Base-by-base conservation (phyloP, 2,797 vertebrate genomes). In the Acanthurus tractus region DNA sequence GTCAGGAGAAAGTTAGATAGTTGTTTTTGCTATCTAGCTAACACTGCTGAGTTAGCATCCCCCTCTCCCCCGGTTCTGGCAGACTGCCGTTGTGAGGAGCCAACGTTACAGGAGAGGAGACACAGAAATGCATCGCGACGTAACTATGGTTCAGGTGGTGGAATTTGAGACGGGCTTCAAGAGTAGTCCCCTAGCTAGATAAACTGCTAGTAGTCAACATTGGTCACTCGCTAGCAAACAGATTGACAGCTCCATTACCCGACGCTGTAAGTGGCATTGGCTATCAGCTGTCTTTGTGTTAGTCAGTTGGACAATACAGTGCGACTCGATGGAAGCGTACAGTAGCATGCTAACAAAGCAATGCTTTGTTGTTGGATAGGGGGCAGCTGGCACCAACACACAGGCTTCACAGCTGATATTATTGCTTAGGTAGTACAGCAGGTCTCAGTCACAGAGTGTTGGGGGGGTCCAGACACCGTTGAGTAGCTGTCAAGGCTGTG, bases 311-410 rank as follows among this genome's bases (percentile, higher is more conserved):
- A 88, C 85, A 76, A 72, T 82, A 87, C 82, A 65, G 85, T 79
- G 83, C 76, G 64, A 86, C 78, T 87, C 76, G 76, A 93, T 93
- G 93, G 91, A 84, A 64, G 83, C 90, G 81, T 84, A 94, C 93
- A 90, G 91, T 89, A 92, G 90, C 86, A 85, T 88, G 93, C 91
- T 90, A 93, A 93, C 93, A 92, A 93, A 94, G 94, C 93, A 11
- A 81, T 76, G 94, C 92, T 94, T 92, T 94, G 93, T 94, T 90
- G 93, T 93, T 88, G 89, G 93, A 65, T 93, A 94, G 86, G 86
- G 87, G 82, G 83, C 83, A 83, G 88, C 74, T 92, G 91, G 88
- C 89, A 89, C 85, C 86, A 76, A 77, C 86, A 70, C 87, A 52
- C 85, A 49, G 88, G 81, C 89, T 89, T 61, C 79, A 88, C 87